Evolutionary conservation across 2,888 invertebrate species (phyloP).

Genomic region (Macaria liturata): DNA sequence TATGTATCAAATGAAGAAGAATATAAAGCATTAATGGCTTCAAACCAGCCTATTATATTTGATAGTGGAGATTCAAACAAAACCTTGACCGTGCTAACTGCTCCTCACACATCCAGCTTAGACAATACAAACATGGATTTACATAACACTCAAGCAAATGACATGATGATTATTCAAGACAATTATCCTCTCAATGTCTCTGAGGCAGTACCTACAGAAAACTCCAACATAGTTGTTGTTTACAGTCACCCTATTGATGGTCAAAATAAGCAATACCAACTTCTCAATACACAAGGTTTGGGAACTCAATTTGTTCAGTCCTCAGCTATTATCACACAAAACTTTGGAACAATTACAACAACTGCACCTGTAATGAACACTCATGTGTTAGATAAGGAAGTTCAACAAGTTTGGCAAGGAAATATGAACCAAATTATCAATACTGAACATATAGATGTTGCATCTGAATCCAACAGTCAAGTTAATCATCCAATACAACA

Average conservation of each 20-base stretch:
- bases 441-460: no score
- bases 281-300: constrained; percentile 64
- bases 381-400: constrained; percentile 53
- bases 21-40: constrained; percentile 72
- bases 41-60: constrained; percentile 74
- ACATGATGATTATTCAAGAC: constrained; percentile 85
- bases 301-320: constrained; percentile 67
- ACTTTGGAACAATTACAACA: constrained; percentile 69
- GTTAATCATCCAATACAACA: constrained; percentile 38
- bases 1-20: constrained; percentile 79
- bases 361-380: constrained; percentile 75
- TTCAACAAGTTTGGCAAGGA: constrained; percentile 60
- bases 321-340: constrained; percentile 69
- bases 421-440: constrained; percentile 46
- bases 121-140: constrained; percentile 64
- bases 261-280: constrained; percentile 81
- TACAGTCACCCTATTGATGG: constrained; percentile 84
- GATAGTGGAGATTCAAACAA: constrained; percentile 65
- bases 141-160: constrained; percentile 79
- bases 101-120: constrained; percentile 53
- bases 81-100: constrained; percentile 65
- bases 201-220: constrained; percentile 72
- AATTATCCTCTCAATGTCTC: constrained; percentile 82
- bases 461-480: no score
- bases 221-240: constrained; percentile 85